Conservation (phyloP, 2,888 invertebrate species). For the Hoplodrina ambigua region DNA sequence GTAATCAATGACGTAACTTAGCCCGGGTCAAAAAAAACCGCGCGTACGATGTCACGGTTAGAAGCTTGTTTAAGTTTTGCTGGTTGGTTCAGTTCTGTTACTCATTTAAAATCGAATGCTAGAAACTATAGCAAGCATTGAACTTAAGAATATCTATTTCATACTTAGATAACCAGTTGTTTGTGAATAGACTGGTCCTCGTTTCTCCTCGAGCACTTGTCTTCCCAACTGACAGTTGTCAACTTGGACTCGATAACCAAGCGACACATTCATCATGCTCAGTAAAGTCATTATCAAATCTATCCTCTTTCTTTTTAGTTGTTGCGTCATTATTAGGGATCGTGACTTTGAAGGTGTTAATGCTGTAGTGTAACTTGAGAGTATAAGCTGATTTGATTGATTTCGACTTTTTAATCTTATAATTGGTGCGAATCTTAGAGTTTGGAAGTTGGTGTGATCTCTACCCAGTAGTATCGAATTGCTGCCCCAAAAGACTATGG, state of each 20-base stretch:
- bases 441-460: not conserved
- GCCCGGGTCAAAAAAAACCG: too few species aligned
- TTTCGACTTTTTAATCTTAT: not conserved
- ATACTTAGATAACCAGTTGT: slow-evolving; percentile 55
- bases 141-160: slow-evolving; percentile 55
- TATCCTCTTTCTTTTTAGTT: slow-evolving; percentile 1
- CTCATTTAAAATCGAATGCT: slow-evolving; percentile 1
- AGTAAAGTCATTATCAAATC: slow-evolving; percentile 28
- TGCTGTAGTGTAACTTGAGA: not conserved
- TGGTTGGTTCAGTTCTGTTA: not conserved
- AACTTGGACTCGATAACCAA: slow-evolving; percentile 50
- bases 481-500: not conserved
- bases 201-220: slow-evolving; percentile 57
- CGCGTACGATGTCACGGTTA: too few species aligned
- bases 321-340: slow-evolving; percentile 3
- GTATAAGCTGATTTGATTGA: not conserved
- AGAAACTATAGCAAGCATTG: slow-evolving; percentile 30
- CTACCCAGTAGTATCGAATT: too few species aligned
- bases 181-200: slow-evolving; percentile 46
- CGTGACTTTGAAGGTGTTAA: not conserved
- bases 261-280: slow-evolving; percentile 48
- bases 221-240: slow-evolving; percentile 55
- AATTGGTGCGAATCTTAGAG: too few species aligned
- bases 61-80: not conserved
- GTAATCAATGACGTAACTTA: too few species aligned